Evolutionary conservation across 2,113 vertebrate genomes (phyloP).

Genomic region (Heptranchias perlo): DNA sequence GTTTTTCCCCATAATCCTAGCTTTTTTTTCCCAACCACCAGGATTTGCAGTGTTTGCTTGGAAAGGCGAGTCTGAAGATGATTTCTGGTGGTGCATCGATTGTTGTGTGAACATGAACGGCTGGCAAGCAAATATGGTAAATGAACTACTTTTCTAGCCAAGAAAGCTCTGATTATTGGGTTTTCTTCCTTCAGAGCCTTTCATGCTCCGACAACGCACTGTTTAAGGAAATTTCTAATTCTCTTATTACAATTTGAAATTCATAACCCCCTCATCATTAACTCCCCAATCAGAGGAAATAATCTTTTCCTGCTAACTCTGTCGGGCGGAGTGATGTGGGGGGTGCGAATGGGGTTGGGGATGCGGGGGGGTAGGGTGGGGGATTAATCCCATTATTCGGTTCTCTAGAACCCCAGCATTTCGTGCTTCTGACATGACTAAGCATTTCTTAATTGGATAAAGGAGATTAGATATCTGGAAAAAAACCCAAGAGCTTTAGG

Average conservation of each 20-base stretch:
- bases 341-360: no score
- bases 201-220: background rate
- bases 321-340: no score
- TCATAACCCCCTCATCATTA: background rate
- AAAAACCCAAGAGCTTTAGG: background rate
- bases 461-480: background rate
- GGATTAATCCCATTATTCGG: background rate
- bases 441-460: background rate
- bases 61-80: constrained; percentile 97
- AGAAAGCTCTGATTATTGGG: background rate
- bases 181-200: background rate
- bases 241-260: background rate
- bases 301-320: background rate
- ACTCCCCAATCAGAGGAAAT: background rate
- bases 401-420: background rate
- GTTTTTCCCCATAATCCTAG: background rate
- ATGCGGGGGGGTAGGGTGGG: no score
- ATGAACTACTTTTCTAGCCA: constrained; percentile 38
- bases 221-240: background rate
- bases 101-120: constrained; percentile 86
- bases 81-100: constrained; percentile 99
- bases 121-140: constrained; percentile 98
- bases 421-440: background rate
- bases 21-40: constrained; percentile 43
- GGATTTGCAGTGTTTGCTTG: constrained; percentile 94